phyloP scores from a whole-genome alignment of 2,797 vertebrate species.

The Pseudochaenichthys georgianus region DNA sequence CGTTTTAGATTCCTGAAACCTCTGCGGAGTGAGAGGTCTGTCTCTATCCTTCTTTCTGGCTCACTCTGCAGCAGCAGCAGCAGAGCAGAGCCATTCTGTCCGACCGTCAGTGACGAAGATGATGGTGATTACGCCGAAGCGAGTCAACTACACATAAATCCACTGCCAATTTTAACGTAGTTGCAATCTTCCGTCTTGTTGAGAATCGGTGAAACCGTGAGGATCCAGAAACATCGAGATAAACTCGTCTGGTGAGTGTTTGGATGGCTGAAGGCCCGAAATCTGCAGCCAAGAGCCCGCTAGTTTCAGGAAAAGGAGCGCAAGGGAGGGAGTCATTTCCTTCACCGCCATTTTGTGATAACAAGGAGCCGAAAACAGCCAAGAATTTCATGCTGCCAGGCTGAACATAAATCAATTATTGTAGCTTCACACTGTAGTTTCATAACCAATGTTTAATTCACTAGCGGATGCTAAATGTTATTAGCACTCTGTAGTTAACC shows the following conservation, averaged over 20 bases:
- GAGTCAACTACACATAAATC: constrained; percentile 55
- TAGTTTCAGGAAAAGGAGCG: constrained; percentile 81
- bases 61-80: constrained; percentile 66
- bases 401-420: background rate
- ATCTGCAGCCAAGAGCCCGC: constrained; percentile 67
- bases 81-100: constrained; percentile 69
- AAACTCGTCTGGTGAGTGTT: constrained; percentile 78
- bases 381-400: constrained; percentile 47
- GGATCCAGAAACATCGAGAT: constrained; percentile 45
- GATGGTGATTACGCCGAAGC: constrained; percentile 65
- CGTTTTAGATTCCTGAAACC: constrained; percentile 4
- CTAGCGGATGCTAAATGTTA: constrained; percentile 29
- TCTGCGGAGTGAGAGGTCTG: constrained; percentile 42
- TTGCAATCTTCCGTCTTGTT: background rate
- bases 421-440: background rate
- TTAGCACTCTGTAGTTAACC: constrained; percentile 33
- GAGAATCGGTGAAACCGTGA: constrained; percentile 9
- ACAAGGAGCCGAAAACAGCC: constrained; percentile 81
- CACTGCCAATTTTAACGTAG: background rate
- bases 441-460: background rate
- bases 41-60: constrained; percentile 17
- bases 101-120: constrained; percentile 64
- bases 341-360: constrained; percentile 91
- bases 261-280: constrained; percentile 40
- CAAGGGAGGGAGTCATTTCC: constrained; percentile 87